Base-by-base conservation (phyloP, 2,797 vertebrate species). In the Distichodus sexfasciatus region DNA sequence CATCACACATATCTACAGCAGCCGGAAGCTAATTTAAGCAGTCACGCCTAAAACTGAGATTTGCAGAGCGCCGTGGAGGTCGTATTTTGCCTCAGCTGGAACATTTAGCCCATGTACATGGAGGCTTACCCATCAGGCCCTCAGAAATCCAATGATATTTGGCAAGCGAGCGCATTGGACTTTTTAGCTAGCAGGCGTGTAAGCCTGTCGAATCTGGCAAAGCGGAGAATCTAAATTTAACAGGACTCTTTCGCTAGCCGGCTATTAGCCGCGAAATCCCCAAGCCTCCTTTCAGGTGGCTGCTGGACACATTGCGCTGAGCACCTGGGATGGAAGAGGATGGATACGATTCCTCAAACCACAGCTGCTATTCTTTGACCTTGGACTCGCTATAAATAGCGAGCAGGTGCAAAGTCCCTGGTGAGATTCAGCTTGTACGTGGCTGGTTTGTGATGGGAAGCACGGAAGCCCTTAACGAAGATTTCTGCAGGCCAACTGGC, bases 361-460 rank as follows among this genome's bases (percentile, higher is more conserved):
- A 55, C 74, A 70, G 70, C 72, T 76, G 77, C 38, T 64, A 55
- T 60, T 44, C 77, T 55, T 63, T 68, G 77, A 79, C 77, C 77
- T 79, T 75, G 69, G 47, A 55, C 72, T 65, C 12, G 58, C 74
- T 79, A 79, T 79, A 67, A 74, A 79, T 79, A 79, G 74, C 28
- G 9, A 50, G 54, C 77, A 76, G 74, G 77, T 79, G 77, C 74
- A 73, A 70, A 61, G 69, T 76, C 74, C 70, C 47, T 33, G 17
- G 71, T 72, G 77, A 71, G 67, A 68, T 66, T 59, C 63, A 43
- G 50, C 50, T 64, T 62, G 69, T 76, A 74, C 64, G 70, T 53
- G 66, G 77, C 68, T 73, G 35, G 48, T 21, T 15, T 44, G 54
- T 51, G 74, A 75, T 57, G 61, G 65, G 59, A 72, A 59, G 68